phyloP scores from a whole-genome alignment of 2,113 vertebrate genomes.

The Stegastes partitus region DNA sequence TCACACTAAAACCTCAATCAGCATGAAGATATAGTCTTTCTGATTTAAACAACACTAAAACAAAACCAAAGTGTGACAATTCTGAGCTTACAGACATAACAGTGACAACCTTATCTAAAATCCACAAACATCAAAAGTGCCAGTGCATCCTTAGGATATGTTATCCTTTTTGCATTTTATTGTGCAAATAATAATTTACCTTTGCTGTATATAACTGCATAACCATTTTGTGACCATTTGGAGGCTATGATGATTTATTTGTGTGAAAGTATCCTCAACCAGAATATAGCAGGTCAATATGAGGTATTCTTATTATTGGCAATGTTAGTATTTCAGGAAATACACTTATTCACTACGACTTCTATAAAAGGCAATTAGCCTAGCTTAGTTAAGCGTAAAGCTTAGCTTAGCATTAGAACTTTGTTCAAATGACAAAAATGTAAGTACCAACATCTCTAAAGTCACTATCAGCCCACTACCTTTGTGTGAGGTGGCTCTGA shows the following conservation, averaged over 20 bases:
- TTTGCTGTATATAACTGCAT: too few relatives aligned
- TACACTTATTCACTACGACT: too few relatives aligned
- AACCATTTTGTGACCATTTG: too few relatives aligned
- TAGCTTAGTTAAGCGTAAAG: background rate
- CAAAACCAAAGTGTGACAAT: too few relatives aligned
- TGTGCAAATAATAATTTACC: too few relatives aligned
- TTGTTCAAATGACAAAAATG: background rate
- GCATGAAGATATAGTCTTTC: background rate
- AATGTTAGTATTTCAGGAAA: too few relatives aligned
- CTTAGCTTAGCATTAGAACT: background rate
- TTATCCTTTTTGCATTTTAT: background rate
- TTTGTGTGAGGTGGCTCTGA: too few relatives aligned
- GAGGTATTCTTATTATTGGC: too few relatives aligned
- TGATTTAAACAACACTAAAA: conserved; percentile 1
- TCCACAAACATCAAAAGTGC: background rate
- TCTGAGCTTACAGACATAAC: too few relatives aligned
- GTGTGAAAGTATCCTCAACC: background rate
- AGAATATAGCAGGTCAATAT: background rate
- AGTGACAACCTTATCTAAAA: background rate
- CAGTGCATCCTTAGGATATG: background rate
- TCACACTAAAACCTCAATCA: background rate
- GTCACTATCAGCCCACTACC: background rate
- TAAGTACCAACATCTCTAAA: background rate
- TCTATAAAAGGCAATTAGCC: background rate
- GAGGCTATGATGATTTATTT: too few relatives aligned